These are phyloP conservation scores for Fulmarus glacialis DNA, from an alignment of 2,113 vertebrate genomes.

Conservation along the genomic window DNA sequence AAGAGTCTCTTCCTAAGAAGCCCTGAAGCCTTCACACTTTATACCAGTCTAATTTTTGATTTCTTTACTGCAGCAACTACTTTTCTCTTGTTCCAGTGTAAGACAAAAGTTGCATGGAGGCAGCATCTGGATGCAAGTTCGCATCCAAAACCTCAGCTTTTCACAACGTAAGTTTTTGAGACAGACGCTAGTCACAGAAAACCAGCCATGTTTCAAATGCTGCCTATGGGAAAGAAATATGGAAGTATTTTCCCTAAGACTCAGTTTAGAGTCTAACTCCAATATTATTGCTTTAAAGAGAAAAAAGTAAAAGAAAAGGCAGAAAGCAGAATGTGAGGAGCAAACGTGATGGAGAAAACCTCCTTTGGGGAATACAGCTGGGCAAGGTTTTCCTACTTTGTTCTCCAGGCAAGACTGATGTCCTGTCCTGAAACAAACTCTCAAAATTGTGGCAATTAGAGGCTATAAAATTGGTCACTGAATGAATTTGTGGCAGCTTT, in stretches of 20 bases:
- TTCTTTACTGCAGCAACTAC: background rate
- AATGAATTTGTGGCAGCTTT: background rate
- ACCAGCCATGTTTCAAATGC: background rate
- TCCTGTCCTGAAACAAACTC: background rate
- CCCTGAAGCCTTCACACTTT: background rate
- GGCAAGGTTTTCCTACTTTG: background rate
- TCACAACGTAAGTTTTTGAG: background rate
- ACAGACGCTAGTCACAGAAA: background rate
- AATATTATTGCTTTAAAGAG: background rate
- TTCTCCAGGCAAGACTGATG: background rate
- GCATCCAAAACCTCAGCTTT: background rate
- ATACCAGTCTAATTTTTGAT: background rate
- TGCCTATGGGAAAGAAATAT: background rate
- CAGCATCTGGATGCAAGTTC: background rate
- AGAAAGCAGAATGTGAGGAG: background rate
- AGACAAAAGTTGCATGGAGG: background rate
- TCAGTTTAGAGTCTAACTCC: background rate
- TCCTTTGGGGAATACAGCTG: background rate
- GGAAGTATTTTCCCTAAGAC: background rate
- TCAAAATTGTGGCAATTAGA: background rate
- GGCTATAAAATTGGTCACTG: background rate
- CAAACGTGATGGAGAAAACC: background rate
- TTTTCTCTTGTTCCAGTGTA: background rate
- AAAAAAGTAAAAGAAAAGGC: background rate
- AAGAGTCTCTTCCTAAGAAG: background rate